A percentile compares a stretch with the other conserved stretches of the same genome.
Evolutionary conservation across 2,888 invertebrate genomes (phyloP).

Genomic region (Cryptus viduatorius): DNA sequence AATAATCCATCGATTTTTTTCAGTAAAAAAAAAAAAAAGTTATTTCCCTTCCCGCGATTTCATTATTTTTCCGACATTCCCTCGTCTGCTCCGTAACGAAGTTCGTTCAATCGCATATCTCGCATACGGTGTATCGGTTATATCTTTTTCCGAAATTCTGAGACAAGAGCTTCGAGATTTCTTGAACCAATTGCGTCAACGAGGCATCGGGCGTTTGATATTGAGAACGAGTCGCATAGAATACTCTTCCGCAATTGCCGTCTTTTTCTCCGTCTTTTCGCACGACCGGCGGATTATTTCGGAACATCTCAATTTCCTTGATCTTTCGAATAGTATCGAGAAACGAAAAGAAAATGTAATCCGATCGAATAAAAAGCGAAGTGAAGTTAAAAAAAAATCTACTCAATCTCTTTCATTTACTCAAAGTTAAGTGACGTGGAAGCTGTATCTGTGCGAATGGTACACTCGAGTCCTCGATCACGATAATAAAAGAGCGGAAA

Average conservation of each 20-base stretch:
- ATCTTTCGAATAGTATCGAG: slow-evolving; percentile 48
- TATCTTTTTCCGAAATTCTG: slow-evolving; percentile 68
- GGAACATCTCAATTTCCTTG: slow-evolving; percentile 59
- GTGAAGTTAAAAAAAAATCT: slow-evolving; percentile 18
- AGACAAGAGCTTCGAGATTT: slow-evolving; percentile 43
- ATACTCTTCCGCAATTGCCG: neutral
- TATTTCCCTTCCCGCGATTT: slow-evolving; percentile 44
- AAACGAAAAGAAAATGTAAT: slow-evolving; percentile 38
- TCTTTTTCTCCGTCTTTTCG: slow-evolving; percentile 18
- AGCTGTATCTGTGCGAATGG: slow-evolving; percentile 42
- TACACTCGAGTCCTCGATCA: slow-evolving; percentile 41
- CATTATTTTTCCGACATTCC: slow-evolving; percentile 67
- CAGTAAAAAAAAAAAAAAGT: slow-evolving; percentile 66
- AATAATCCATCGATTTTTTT: slow-evolving; percentile 27
- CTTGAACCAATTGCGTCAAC: neutral
- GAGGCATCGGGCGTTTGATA: slow-evolving; percentile 11
- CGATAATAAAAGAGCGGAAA: slow-evolving; percentile 16
- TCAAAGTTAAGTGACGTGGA: slow-evolving; percentile 38
- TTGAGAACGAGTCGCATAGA: neutral
- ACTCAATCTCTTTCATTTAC: slow-evolving; percentile 62
- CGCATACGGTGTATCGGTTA: slow-evolving; percentile 42
- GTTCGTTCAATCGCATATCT: slow-evolving; percentile 71
- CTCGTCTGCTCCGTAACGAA: slow-evolving; percentile 51
- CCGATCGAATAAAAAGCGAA: neutral
- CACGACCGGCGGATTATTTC: slow-evolving; percentile 51